Conservation (phyloP, 2,888 invertebrate species). For the Stenichneumon culpator region DNA sequence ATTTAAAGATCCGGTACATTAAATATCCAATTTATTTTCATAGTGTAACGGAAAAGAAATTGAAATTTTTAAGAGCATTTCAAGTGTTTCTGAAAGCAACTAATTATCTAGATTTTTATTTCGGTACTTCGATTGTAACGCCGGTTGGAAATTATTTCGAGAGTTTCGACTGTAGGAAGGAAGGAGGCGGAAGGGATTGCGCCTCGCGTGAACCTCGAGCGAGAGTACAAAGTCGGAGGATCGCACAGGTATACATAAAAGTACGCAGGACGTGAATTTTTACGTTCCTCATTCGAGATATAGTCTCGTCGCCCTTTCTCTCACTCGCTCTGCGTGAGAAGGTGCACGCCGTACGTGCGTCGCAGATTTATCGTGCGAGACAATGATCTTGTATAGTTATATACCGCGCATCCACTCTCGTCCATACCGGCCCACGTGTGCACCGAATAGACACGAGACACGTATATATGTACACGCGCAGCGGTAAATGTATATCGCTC, state of each 20-base stretch:
- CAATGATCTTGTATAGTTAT: conserved; percentile 66
- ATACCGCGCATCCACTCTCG: neutral
- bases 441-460: conserved; percentile 24
- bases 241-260: conserved; percentile 23
- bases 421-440: neutral
- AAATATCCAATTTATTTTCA: no score
- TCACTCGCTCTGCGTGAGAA: conserved; percentile 73
- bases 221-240: neutral
- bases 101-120: neutral
- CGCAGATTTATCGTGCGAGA: conserved; percentile 75
- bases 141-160: neutral
- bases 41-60: neutral
- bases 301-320: conserved; percentile 31
- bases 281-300: conserved; percentile 70
- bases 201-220: conserved; percentile 37
- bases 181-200: neutral
- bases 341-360: conserved; percentile 72
- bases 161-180: conserved; percentile 2
- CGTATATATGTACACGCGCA: conserved; percentile 2
- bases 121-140: neutral
- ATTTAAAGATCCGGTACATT: no score
- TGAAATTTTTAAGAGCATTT: neutral
- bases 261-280: conserved; percentile 73
- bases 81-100: neutral
- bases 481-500: conserved; percentile 67